Base-by-base conservation (phyloP, 2,797 vertebrate genomes). In the Eleutherodactylus coqui region DNA sequence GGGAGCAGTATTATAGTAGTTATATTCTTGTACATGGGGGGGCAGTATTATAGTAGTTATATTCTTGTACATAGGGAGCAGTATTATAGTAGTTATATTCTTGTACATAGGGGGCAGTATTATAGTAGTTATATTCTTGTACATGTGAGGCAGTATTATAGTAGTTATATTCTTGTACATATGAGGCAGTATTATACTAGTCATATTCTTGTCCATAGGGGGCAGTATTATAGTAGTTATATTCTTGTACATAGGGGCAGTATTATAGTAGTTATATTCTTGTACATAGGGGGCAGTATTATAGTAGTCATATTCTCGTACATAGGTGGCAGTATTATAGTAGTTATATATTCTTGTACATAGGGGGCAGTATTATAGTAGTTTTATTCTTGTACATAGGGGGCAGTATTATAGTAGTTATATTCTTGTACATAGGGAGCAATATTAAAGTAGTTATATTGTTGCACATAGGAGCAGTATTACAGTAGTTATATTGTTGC, bases 391-490 rank as follows among this genome's bases (percentile, higher is more conserved):
- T 58, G 24, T 58, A 58, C n/a, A 27, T 58, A 58, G 55, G 55
- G 7, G 53, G 51, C 19, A 53, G 51, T 53, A 53, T 53, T 53
- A 53, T 53, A 53, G 51, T 53, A 53, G 51, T 53, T 53, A 53
- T 53, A 24, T 53, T 53, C 19, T 53, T 53, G 51, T 53, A 53
- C 5, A 53, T 53, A 53, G 51, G n/a, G 51, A 24, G 24, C 55
- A 58, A n/a, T 58, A 58, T 58, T 58, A 58, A n/a, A 58, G 55
- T 58, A 58, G 55, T 58, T 58, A 58, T 58, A 58, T 58, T 58
- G 24, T 58, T 27, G 24, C 27, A 58, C 3, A 27, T 27, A 58
- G 55, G 55, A 11, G 55, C 24, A 27, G 55, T 58, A 58, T 58
- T 58, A 58, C 27, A 58, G 55, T 58, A 27, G 55, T 58, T 58